These are phyloP conservation scores for Eremophila alpestris DNA, from an alignment of 2,797 vertebrate species.

Conservation along the genomic window DNA sequence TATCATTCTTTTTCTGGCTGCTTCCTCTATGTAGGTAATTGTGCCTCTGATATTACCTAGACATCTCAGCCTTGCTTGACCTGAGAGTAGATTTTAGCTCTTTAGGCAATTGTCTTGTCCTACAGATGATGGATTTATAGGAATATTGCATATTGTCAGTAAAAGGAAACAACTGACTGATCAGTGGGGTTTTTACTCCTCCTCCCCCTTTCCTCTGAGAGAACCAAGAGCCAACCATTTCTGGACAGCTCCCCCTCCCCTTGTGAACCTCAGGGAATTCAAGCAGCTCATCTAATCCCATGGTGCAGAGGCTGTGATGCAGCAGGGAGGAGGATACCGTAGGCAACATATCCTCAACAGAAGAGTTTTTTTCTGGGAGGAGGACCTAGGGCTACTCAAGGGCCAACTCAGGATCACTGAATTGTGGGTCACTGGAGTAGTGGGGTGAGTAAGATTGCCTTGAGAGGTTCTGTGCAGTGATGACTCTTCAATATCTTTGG, in stretches of 20 bases:
- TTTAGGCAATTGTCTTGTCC: not conserved
- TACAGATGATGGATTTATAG: not conserved
- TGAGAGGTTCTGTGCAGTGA: accelerated
- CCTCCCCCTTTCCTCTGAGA: not conserved
- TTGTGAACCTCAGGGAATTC: not conserved
- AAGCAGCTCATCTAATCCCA: not conserved
- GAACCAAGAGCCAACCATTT: not conserved
- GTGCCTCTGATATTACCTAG: not conserved
- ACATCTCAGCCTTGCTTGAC: not conserved
- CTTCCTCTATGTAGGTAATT: not conserved
- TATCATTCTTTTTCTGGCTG: not conserved
- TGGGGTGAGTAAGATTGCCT: not conserved
- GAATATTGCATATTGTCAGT: not conserved
- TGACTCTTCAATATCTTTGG: not conserved
- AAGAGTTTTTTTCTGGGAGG: not conserved
- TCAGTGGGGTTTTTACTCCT: not conserved
- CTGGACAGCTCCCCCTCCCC: not conserved
- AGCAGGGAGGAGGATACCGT: not conserved
- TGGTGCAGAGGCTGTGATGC: not conserved
- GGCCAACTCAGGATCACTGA: not conserved
- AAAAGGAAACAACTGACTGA: not conserved
- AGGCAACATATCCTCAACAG: accelerated
- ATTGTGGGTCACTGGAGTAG: not conserved
- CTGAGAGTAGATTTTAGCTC: not conserved
- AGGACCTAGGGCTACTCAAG: not conserved